phyloP scores from a whole-genome alignment of 2,888 invertebrate genomes.

The Drosophila mettleri region DNA sequence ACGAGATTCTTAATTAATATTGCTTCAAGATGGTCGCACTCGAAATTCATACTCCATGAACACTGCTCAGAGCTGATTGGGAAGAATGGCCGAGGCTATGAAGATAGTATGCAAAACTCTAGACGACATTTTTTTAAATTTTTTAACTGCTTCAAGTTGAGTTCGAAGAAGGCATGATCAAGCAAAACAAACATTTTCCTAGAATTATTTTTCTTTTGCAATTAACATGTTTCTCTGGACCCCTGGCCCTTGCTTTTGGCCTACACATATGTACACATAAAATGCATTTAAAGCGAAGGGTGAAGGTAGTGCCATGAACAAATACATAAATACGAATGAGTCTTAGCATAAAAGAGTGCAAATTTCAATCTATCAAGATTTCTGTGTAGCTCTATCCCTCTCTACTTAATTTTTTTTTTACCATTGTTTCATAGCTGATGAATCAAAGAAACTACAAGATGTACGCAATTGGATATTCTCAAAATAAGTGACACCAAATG shows the following conservation, averaged over 20 bases:
- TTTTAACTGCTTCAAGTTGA: conserved; percentile 27
- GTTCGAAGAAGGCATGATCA: conserved; percentile 62
- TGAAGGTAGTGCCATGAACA: background rate
- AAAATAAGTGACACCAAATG: too few species aligned
- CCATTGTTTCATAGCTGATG: background rate
- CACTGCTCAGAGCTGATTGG: conserved; percentile 52
- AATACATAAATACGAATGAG: background rate
- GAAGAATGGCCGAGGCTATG: conserved; percentile 25
- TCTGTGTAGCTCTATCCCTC: background rate
- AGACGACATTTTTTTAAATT: conserved; percentile 49
- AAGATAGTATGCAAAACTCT: conserved; percentile 23
- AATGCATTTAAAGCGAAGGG: too few species aligned
- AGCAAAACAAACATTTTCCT: conserved; percentile 68
- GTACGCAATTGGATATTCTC: background rate
- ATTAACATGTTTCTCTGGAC: conserved; percentile 20
- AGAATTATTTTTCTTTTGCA: conserved; percentile 53
- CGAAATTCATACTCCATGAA: conserved; percentile 28
- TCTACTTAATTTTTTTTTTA: background rate
- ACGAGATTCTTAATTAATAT: conserved; percentile 61
- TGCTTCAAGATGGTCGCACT: conserved; percentile 25
- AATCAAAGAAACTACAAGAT: background rate
- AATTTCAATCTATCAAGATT: background rate
- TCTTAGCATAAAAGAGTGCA: background rate
- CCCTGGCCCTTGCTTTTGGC: conserved; percentile 15
- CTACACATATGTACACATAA: conserved; percentile 1